A percentile compares a stretch with the other conserved stretches of the same genome.
Conservation (phyloP, 2,113 vertebrate species). For the Myrmecobius fasciatus region DNA sequence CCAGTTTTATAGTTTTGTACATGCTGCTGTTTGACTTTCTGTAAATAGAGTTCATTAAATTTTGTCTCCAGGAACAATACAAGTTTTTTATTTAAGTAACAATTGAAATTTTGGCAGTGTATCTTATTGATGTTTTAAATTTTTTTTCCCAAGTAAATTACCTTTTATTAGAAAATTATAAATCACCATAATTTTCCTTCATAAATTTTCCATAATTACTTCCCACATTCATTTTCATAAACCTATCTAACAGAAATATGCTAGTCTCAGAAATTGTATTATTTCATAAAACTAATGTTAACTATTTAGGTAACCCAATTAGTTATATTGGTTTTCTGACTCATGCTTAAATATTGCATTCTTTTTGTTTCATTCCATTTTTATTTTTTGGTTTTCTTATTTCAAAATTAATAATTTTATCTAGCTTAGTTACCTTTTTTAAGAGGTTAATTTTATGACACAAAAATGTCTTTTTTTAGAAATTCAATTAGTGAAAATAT, state of each 20-base stretch:
- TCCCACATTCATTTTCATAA: neutral
- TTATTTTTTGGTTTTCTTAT: neutral
- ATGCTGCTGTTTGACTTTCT: neutral
- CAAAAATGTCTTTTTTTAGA: neutral
- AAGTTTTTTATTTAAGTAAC: neutral
- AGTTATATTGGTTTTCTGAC: neutral
- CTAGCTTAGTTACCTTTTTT: slow-evolving; percentile 13
- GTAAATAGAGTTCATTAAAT: neutral
- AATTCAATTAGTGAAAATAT: neutral
- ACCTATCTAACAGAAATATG: neutral
- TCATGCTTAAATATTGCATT: neutral
- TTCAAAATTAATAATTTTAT: slow-evolving; percentile 7
- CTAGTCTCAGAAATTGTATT: neutral
- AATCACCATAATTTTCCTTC: slow-evolving; percentile 1
- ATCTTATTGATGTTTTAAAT: neutral
- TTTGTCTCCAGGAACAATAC: neutral
- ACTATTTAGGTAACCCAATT: neutral
- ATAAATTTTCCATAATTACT: neutral
- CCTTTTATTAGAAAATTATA: slow-evolving; percentile 31
- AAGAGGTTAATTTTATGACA: neutral
- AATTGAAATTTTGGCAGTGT: neutral
- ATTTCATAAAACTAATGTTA: neutral
- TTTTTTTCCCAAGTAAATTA: slow-evolving; percentile 19
- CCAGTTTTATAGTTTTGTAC: neutral
- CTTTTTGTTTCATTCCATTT: neutral